A percentile compares a stretch with the other conserved stretches of the same genome.
phyloP scores from a whole-genome alignment of 2,113 vertebrate species.

The Scophthalmus maximus region DNA sequence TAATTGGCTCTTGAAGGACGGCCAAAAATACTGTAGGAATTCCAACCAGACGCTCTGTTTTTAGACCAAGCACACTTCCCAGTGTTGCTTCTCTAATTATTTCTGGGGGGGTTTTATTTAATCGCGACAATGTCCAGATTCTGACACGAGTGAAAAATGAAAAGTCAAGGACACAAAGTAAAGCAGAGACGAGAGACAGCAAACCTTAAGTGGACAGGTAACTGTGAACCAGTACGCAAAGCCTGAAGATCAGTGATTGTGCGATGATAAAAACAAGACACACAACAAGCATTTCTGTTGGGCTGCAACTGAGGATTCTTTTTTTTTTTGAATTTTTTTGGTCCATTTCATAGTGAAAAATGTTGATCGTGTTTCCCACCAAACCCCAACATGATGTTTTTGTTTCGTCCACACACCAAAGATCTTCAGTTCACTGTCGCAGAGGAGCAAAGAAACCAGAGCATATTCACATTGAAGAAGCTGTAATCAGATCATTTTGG shows the following conservation, averaged over 20 bases:
- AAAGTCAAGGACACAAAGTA: background rate
- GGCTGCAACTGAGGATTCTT: too few relatives aligned
- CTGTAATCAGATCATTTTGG: too few relatives aligned
- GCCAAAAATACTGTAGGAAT: constrained; percentile 48
- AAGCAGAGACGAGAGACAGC: background rate
- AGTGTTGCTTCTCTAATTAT: constrained; percentile 9
- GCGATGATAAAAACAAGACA: constrained; percentile 28
- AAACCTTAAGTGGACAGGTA: background rate
- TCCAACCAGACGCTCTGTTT: constrained; percentile 41
- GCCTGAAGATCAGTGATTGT: constrained; percentile 10
- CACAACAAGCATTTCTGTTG: too few relatives aligned
- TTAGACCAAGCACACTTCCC: background rate
- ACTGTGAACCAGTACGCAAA: background rate
- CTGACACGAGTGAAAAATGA: background rate
- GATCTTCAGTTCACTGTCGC: too few relatives aligned
- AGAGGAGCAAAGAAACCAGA: too few relatives aligned
- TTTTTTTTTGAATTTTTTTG: too few relatives aligned
- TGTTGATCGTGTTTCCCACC: too few relatives aligned
- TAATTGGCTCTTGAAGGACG: constrained; percentile 58
- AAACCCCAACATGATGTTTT: too few relatives aligned
- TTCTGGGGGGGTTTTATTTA: too few relatives aligned
- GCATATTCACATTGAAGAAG: too few relatives aligned
- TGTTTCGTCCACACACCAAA: too few relatives aligned
- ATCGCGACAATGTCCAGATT: background rate
- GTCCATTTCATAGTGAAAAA: too few relatives aligned